Evolutionary conservation across 2,113 vertebrate genomes (phyloP).

Genomic region (Corydoras maculifer): DNA sequence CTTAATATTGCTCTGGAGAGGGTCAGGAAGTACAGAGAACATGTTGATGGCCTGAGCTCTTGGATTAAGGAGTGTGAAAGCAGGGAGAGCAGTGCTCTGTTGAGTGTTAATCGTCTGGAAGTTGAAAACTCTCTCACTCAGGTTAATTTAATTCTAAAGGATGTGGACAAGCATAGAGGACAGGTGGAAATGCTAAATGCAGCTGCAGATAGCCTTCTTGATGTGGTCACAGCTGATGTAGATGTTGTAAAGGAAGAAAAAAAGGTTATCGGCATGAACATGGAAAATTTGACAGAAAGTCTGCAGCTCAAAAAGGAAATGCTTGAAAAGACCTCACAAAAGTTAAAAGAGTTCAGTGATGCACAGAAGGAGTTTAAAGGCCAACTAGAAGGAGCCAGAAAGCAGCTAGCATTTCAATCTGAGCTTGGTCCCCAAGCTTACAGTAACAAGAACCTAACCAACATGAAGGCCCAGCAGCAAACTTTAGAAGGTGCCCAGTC

Average conservation of each 20-base stretch:
- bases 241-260: conserved; percentile 74
- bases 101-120: conserved; percentile 66
- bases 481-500: conserved; percentile 72
- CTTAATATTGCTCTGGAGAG: conserved; percentile 75
- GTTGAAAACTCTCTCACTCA: conserved; percentile 72
- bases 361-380: conserved; percentile 71
- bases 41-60: conserved; percentile 70
- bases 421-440: conserved; percentile 77
- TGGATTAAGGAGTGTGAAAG: conserved; percentile 82
- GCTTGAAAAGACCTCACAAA: conserved; percentile 78
- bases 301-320: conserved; percentile 76
- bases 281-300: conserved; percentile 71
- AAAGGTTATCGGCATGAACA: conserved; percentile 62
- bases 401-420: conserved; percentile 74
- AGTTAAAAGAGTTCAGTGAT: conserved; percentile 84
- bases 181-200: conserved; percentile 78
- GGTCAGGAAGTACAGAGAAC: conserved; percentile 76
- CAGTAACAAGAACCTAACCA: conserved; percentile 82
- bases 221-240: conserved; percentile 73
- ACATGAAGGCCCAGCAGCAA: conserved; percentile 89
- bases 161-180: conserved; percentile 84
- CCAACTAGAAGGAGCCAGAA: conserved; percentile 75
- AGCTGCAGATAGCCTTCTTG: conserved; percentile 75
- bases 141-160: conserved; percentile 81
- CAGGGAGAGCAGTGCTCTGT: conserved; percentile 61